Conservation (phyloP, 2,113 vertebrate species). For the Oryzias woworae region DNA sequence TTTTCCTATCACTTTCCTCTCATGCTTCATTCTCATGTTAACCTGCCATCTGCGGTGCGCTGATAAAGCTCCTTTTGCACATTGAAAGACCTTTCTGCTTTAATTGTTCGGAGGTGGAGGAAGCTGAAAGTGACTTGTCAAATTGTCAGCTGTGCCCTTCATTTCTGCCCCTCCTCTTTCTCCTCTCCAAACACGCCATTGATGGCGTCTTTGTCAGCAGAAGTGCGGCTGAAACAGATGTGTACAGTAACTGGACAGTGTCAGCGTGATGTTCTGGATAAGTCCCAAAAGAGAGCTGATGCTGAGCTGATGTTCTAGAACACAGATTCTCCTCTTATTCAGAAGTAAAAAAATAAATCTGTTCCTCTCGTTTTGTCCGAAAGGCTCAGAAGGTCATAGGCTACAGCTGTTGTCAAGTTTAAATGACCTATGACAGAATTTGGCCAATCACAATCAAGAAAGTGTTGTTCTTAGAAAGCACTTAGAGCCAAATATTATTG, state of each 20-base stretch:
- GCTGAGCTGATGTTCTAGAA: too few relatives aligned
- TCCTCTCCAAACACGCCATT: not conserved
- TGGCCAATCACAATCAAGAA: too few relatives aligned
- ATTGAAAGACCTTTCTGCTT: constrained; percentile 35
- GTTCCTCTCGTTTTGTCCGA: too few relatives aligned
- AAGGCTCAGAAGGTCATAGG: too few relatives aligned
- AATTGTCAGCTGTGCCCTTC: constrained; percentile 34
- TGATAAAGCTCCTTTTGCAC: constrained; percentile 53
- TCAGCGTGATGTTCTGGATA: too few relatives aligned
- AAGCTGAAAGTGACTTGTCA: constrained; percentile 63
- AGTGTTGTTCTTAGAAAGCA: too few relatives aligned
- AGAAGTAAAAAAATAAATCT: too few relatives aligned
- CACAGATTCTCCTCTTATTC: too few relatives aligned
- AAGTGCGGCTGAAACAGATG: not conserved
- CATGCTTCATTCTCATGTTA: constrained; percentile 43
- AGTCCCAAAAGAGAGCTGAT: too few relatives aligned
- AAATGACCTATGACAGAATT: too few relatives aligned
- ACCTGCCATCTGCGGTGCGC: constrained; percentile 47
- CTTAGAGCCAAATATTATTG: too few relatives aligned
- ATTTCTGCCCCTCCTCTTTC: not conserved
- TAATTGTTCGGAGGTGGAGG: constrained; percentile 48
- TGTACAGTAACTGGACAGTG: constrained; percentile 2
- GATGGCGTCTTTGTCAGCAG: constrained; percentile 22
- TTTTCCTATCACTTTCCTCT: constrained; percentile 21
- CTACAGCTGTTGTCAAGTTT: too few relatives aligned